Evolutionary conservation across 2,888 invertebrate genomes (phyloP).

Genomic region (Ophion costatus): DNA sequence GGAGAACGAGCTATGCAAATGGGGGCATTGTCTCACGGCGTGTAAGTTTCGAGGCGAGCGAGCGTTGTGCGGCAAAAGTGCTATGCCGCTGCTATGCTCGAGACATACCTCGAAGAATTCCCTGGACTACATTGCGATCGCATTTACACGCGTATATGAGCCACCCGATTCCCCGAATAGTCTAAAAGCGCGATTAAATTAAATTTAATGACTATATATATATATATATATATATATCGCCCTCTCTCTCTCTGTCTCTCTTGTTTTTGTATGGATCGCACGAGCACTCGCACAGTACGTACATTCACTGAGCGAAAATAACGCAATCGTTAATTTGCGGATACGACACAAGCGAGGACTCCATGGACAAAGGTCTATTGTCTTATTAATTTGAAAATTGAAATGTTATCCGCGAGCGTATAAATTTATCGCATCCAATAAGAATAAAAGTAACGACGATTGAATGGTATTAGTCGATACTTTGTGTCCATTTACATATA

Average conservation of each 20-base stretch:
- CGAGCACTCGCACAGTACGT: constrained; percentile 24
- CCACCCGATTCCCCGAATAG: constrained; percentile 40
- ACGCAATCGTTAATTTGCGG: constrained; percentile 53
- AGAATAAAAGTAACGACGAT: constrained; percentile 17
- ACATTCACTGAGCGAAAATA: constrained; percentile 42
- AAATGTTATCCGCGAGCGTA: constrained; percentile 39
- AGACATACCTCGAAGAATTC: constrained; percentile 39
- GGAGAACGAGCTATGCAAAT: constrained; percentile 62
- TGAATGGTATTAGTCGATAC: constrained; percentile 6
- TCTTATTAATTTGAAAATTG: constrained; percentile 58
- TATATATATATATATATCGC: too few relatives aligned
- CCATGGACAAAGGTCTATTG: constrained; percentile 50
- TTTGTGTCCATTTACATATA: too few relatives aligned
- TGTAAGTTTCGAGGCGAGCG: constrained; percentile 36
- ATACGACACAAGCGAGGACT: constrained; percentile 14
- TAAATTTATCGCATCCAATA: constrained; percentile 30
- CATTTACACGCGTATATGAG: constrained; percentile 11
- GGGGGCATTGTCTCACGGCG: constrained; percentile 58
- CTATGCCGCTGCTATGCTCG: constrained; percentile 36
- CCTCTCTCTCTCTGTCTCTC: not conserved
- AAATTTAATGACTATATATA: constrained; percentile 27
- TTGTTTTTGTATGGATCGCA: not conserved
- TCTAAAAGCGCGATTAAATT: constrained; percentile 53
- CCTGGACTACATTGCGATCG: constrained; percentile 53
- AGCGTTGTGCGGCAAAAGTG: constrained; percentile 23